Evolutionary conservation across 2,888 invertebrate genomes (phyloP).

Genomic region (Zele albiditarsus): DNA sequence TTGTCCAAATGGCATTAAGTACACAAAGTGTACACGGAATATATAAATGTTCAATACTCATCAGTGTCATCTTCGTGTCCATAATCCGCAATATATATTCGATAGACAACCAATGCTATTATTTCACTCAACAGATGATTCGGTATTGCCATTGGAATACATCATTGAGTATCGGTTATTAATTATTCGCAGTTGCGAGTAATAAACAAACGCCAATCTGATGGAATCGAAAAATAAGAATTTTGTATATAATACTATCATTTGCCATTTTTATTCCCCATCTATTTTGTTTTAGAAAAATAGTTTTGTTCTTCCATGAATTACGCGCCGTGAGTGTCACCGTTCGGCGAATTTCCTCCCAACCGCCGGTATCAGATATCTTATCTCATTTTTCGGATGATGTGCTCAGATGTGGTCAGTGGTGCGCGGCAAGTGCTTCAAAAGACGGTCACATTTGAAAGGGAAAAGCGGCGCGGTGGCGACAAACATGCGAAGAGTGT

Average conservation of each 20-base stretch:
- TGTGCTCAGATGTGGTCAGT: slow-evolving; percentile 44
- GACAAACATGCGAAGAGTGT: slow-evolving; percentile 26
- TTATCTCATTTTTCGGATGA: slow-evolving; percentile 48
- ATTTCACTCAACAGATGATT: too few species aligned
- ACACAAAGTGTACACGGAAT: not conserved
- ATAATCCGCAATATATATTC: too few species aligned
- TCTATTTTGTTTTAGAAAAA: not conserved
- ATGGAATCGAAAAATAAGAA: too few species aligned
- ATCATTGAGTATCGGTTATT: too few species aligned
- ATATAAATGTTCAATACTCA: not conserved
- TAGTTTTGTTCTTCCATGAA: not conserved
- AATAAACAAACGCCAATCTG: too few species aligned
- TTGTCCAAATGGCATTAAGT: not conserved
- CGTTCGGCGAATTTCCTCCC: not conserved
- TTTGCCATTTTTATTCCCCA: too few species aligned
- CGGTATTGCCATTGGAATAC: too few species aligned
- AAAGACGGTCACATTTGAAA: slow-evolving; percentile 37
- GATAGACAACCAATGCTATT: too few species aligned
- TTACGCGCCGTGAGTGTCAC: not conserved
- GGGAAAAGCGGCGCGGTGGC: slow-evolving; percentile 22
- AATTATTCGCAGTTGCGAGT: too few species aligned
- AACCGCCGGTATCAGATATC: slow-evolving; percentile 38
- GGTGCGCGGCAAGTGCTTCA: slow-evolving; percentile 45
- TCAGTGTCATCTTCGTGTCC: too few species aligned
- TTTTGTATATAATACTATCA: too few species aligned